These are phyloP conservation scores for Sciurus carolinensis DNA, from an alignment of 2,797 vertebrate genomes.

Conservation along the genomic window DNA sequence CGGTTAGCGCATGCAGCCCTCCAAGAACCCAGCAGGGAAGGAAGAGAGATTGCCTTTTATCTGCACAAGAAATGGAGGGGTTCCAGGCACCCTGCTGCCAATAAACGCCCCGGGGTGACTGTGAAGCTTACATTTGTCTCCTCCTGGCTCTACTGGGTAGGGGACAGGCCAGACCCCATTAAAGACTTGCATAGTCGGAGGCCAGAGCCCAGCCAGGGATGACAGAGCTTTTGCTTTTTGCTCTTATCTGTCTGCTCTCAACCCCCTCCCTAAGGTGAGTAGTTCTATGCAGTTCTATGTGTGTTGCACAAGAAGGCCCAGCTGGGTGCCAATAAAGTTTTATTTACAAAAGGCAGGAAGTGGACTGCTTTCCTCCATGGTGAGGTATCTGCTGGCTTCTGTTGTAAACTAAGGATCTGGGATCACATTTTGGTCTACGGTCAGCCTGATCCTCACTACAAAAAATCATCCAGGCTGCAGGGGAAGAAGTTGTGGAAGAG, in stretches of 20 bases:
- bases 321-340: not conserved
- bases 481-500: not conserved
- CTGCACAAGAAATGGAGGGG: not conserved
- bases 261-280: not conserved
- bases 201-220: not conserved
- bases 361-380: fast-evolving
- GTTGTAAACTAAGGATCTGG: not conserved
- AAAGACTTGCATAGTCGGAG: not conserved
- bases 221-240: not conserved
- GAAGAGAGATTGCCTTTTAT: not conserved
- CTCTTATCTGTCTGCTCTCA: not conserved
- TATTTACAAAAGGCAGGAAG: not conserved
- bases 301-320: not conserved
- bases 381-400: fast-evolving
- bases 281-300: not conserved
- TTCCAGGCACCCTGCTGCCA: not conserved
- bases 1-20: fast-evolving
- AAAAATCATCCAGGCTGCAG: not conserved
- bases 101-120: no score
- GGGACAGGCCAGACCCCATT: no score
- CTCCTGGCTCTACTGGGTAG: not conserved
- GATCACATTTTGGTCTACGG: not conserved
- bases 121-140: not conserved
- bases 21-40: not conserved
- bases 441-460: not conserved